Base-by-base conservation (phyloP, 2,113 vertebrate genomes). In the Paradisaea rubra region DNA sequence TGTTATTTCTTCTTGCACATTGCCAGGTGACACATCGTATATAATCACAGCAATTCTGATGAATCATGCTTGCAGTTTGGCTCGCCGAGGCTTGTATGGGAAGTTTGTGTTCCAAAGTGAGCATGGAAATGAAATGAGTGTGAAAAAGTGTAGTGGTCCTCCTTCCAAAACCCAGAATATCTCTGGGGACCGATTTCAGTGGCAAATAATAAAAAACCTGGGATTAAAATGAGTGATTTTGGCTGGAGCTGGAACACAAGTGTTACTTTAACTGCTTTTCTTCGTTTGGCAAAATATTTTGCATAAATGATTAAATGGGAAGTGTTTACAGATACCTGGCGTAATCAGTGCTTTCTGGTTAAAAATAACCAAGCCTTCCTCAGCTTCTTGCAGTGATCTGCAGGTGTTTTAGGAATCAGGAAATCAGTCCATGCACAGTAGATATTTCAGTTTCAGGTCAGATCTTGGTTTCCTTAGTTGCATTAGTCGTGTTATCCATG, bases 1-100 rank as follows among this genome's bases (percentile, higher is more conserved):
- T 96, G 87, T 88, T 93, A 63, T 90, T 95, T 94, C 89, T 93
- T 88, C 84, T 90, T 86, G 56, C 87, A 68, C 89, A 49, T 79
- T 94, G 89, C 91, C 88, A 82, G 91, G 88, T 97, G 93, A 80
- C 94, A 86, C 81, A 92, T 91, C 88, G 88, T 94, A 81, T 95
- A 73, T 94, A 95, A 92, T 86, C 90, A n/a, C 3, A 22, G 91
- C 81, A 72, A 49, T 94, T 91, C 20, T 91, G 85, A 92, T 96
- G 94, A 93, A 73, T 96, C 92, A 85, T 63, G 66, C 54, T 95
- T 88, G 85, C 77, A 93, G 50, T 86, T 95, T 73, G 82, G 45
- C 65, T 78, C 6, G 84, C 52, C 0, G 3, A 81, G 37, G n/a
- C 81, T 81, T 44, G 31, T 16, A 82, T 33, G 74, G 84, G 88